Conservation (phyloP, 2,888 invertebrate genomes). For the Tridacna gigas region DNA sequence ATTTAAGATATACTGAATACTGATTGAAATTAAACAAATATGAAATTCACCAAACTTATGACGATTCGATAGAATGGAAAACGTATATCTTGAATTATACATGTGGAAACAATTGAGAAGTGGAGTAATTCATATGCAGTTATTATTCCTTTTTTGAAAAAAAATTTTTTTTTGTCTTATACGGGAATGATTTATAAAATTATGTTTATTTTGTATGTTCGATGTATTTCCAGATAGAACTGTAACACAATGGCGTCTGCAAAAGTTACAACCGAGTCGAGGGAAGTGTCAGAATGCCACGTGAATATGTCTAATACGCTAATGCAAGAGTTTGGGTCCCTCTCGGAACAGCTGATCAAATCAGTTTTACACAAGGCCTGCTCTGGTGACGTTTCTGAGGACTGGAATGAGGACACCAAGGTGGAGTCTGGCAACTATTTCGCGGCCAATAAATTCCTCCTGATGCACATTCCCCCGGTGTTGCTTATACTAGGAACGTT, state of each 20-base stretch:
- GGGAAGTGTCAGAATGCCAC: neutral
- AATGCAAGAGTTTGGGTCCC: conserved; percentile 9
- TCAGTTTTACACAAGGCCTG: conserved; percentile 5
- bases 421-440: conserved; percentile 46
- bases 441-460: conserved; percentile 55
- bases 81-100: too few relatives aligned
- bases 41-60: too few relatives aligned
- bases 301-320: conserved; percentile 2
- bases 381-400: neutral
- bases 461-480: conserved; percentile 80
- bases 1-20: too few relatives aligned
- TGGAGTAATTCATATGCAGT: too few relatives aligned
- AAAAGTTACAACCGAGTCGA: neutral
- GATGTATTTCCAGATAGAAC: neutral
- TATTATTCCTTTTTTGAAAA: too few relatives aligned
- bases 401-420: neutral
- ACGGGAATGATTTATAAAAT: too few relatives aligned
- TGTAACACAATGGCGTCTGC: neutral
- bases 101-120: too few relatives aligned
- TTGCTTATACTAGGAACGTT: conserved; percentile 82
- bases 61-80: too few relatives aligned
- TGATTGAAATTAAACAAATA: too few relatives aligned
- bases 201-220: too few relatives aligned
- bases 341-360: neutral
- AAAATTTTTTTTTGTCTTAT: too few relatives aligned